Base-by-base conservation (phyloP, 1,140 invertebrate genomes). In the Aricia agestis region DNA sequence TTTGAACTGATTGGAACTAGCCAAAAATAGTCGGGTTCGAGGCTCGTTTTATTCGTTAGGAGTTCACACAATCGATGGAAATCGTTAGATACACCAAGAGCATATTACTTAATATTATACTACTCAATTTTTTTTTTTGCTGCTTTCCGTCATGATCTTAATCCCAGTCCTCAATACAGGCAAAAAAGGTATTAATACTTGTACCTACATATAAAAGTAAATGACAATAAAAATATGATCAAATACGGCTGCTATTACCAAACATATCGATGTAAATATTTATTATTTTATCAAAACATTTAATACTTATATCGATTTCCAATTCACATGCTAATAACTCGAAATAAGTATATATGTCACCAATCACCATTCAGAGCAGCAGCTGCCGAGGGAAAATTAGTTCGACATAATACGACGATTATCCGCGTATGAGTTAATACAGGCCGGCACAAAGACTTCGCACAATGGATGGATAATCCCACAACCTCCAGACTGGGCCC, bases 401-500 rank as follows among this genome's bases (percentile, higher is more conserved):
- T 82, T 85, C 82, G 67, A 78, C 75, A 91, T 91, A 89, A 91
- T 89, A 80, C 84, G 77, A 74, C 82, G 89, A 91, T 91, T 91
- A 91, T 87, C 85, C 85, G 86, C 85, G 82, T 90, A 91, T 86
- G 83, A 91, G 80, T 91, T 91, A 91, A 90, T 90, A 89, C 84
- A 69, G 82, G 78, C 78, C 85, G 78, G 80, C 81, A 91, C 87
- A 91, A 91, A 86, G 81, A 83, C 88, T 90, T 85, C 88, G 81
- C 81, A 90, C 89, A 91, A 91, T 89, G 66, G 80, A 45, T 52
- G 67, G 89, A 91, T 91, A 87, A 91, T 89, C 89, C 86, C 69
- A 78, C 81, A 85, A 86, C 82, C 86, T 84, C 76, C 78, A 74
- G 76, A 76, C 78, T 74, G 77, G 83, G 17, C n/a, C 58, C 45